These are phyloP conservation scores for Caenorhabditis latens DNA, from an alignment of 1,140 invertebrate species.

Conservation along the genomic window DNA sequence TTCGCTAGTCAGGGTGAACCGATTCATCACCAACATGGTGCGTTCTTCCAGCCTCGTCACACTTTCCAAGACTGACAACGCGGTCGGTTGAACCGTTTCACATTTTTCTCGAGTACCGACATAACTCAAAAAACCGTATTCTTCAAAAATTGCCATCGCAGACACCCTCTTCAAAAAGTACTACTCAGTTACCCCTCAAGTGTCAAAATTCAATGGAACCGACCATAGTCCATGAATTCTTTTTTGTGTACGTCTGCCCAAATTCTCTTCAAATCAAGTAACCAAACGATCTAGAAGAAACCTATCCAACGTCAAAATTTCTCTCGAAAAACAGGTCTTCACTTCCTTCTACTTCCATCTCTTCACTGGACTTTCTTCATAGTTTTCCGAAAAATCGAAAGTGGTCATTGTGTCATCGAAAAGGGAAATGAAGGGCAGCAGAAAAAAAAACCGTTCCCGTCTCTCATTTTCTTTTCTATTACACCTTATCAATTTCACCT, in stretches of 20 bases:
- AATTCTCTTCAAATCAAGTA: background rate
- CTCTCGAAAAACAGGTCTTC: constrained; percentile 5
- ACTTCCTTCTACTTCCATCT: background rate
- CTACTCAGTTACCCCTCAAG: background rate
- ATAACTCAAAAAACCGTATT: too few species aligned
- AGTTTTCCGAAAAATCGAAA: constrained; percentile 34
- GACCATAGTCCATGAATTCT: background rate
- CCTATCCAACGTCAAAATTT: background rate
- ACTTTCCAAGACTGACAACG: too few species aligned
- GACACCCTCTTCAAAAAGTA: background rate
- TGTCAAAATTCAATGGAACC: background rate
- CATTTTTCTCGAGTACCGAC: too few species aligned
- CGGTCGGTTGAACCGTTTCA: too few species aligned
- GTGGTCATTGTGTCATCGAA: constrained; percentile 46
- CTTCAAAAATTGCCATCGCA: too few species aligned
- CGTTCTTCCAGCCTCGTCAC: too few species aligned
- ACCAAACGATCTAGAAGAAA: background rate
- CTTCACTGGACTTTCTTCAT: constrained; percentile 23
- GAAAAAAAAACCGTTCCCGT: constrained; percentile 49
- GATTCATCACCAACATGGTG: too few species aligned
- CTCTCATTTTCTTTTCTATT: constrained; percentile 11
- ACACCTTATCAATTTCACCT: constrained; percentile 46
- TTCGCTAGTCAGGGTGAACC: too few species aligned
- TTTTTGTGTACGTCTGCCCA: background rate
- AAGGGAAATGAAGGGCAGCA: background rate